A percentile compares a stretch with the other conserved stretches of the same genome.
phyloP scores from a whole-genome alignment of 1,140 invertebrate species.

The Drosophila guanche region DNA sequence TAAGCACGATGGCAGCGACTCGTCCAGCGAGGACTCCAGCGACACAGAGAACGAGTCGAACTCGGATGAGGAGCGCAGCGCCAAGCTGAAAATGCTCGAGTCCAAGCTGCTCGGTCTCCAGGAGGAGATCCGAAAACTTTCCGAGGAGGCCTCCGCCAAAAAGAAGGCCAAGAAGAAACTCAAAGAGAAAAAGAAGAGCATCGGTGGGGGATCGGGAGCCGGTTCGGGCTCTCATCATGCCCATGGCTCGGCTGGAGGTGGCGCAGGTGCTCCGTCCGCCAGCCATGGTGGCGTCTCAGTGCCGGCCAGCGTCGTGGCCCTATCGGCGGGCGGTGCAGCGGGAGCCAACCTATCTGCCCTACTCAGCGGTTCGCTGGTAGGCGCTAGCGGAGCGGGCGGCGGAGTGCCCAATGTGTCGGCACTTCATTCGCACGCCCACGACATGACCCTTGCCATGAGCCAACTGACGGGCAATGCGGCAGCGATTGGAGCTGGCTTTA shows the following conservation, averaged over 20 bases:
- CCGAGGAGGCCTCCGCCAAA: constrained; percentile 92
- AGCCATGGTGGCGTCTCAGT: constrained; percentile 38
- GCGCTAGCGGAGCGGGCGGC: constrained; percentile 53
- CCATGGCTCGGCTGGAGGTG: constrained; percentile 24
- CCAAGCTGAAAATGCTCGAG: constrained; percentile 93
- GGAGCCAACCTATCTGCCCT: constrained; percentile 59
- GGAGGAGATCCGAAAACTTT: constrained; percentile 95
- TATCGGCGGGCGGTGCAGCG: constrained; percentile 41
- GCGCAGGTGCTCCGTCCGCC: constrained; percentile 19
- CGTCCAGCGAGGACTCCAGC: constrained; percentile 86
- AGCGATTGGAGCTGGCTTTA: constrained; percentile 43
- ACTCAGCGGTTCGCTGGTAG: constrained; percentile 56
- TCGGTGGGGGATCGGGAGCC: constrained; percentile 38
- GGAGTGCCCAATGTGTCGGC: constrained; percentile 40
- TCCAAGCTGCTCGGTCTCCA: constrained; percentile 95
- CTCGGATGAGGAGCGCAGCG: constrained; percentile 92
- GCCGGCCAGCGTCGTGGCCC: constrained; percentile 45
- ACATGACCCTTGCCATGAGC: constrained; percentile 63
- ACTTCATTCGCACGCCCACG: constrained; percentile 55
- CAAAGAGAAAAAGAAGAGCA: constrained; percentile 87
- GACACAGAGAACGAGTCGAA: constrained; percentile 91
- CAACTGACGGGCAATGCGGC: constrained; percentile 63
- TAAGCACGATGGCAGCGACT: constrained; percentile 84
- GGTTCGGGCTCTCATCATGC: constrained; percentile 35
- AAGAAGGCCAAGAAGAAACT: constrained; percentile 91